Conservation (phyloP, 1,140 invertebrate genomes). For the Diprion similis region DNA sequence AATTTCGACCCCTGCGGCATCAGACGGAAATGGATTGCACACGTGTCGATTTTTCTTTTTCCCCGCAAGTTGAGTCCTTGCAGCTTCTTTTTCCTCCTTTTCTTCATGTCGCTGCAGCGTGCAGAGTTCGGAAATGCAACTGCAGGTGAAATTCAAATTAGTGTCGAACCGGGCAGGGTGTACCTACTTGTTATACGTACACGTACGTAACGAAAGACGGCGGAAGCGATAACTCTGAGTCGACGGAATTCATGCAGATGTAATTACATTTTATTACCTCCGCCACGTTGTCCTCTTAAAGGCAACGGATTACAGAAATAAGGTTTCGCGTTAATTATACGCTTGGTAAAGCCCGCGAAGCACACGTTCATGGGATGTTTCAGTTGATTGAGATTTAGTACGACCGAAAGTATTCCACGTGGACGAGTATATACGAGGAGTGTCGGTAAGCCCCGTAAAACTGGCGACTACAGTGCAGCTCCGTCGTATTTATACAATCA, state of each 20-base stretch:
- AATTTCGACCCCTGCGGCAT: background rate
- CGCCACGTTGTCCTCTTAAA: background rate
- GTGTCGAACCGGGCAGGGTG: no score
- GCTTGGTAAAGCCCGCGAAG: background rate
- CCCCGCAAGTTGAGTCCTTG: background rate
- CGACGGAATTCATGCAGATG: background rate
- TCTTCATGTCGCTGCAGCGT: no score
- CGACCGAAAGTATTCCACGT: background rate
- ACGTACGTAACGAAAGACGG: background rate
- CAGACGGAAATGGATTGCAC: background rate
- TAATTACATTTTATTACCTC: background rate
- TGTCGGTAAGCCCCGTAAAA: background rate
- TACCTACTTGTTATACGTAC: no score
- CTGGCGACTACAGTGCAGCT: background rate
- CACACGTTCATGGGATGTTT: background rate
- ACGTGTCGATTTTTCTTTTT: background rate
- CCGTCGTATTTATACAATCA: no score
- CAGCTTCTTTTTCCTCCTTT: background rate
- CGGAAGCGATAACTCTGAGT: background rate
- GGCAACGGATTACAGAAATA: background rate
- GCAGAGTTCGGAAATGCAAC: no score
- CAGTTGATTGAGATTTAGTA: background rate
- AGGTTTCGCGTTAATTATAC: slow-evolving; percentile 6
- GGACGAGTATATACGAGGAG: background rate
- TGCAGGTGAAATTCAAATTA: no score